phyloP scores from a whole-genome alignment of 2,888 invertebrate species.

The Amblyjoppa fuscipennis region DNA sequence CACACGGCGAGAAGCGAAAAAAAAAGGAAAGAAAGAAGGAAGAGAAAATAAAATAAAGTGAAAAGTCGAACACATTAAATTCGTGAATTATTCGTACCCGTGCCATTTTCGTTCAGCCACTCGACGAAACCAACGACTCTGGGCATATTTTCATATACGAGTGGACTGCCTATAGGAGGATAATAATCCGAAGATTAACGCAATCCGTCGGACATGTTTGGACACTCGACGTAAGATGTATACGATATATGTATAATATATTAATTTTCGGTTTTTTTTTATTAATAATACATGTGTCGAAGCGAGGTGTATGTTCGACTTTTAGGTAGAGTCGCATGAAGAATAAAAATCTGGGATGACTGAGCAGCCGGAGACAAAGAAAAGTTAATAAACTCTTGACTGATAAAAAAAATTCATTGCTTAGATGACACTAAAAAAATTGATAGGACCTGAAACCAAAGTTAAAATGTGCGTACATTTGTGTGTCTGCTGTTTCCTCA shows the following conservation, averaged over 20 bases:
- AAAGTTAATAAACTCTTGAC: no score
- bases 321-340: no score
- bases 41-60: slow-evolving; percentile 17
- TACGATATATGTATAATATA: no score
- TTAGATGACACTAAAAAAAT: not conserved
- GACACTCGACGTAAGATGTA: not conserved
- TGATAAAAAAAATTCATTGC: not conserved
- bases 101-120: slow-evolving; percentile 58
- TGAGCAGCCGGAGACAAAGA: no score
- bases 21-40: not conserved
- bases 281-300: not conserved
- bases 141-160: slow-evolving; percentile 27
- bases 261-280: not conserved
- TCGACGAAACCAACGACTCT: slow-evolving; percentile 15
- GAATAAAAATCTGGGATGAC: no score
- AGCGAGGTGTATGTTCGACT: no score
- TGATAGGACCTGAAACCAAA: not conserved
- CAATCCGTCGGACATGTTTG: slow-evolving; percentile 1
- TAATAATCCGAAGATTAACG: slow-evolving; percentile 11
- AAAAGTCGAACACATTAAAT: slow-evolving; percentile 20
- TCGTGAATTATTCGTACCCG: slow-evolving; percentile 68
- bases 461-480: not conserved
- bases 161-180: not conserved
- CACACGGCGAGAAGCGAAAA: not conserved
- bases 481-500: not conserved